Evolutionary conservation across 2,113 vertebrate species (phyloP).

Genomic region (Genyomyrus donnyi): DNA sequence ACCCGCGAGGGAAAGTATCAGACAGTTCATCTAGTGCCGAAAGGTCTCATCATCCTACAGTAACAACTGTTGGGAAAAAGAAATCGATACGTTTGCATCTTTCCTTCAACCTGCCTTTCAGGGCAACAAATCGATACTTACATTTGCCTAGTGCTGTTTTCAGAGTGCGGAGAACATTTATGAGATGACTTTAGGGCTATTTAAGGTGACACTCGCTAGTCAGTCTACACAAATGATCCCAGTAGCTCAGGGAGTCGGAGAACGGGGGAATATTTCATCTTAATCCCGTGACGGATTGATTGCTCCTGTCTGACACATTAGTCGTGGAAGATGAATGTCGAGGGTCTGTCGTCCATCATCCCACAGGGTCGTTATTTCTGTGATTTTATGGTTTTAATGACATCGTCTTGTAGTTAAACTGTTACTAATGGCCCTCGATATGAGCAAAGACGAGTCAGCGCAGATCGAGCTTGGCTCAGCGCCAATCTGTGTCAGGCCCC

Average conservation of each 20-base stretch:
- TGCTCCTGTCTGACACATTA: not conserved
- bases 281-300: not conserved
- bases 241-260: not conserved
- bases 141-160: not conserved
- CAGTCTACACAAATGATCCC: not conserved
- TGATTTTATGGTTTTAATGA: not conserved
- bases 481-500: not conserved
- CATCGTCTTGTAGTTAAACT: not conserved
- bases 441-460: not conserved
- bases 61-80: not conserved
- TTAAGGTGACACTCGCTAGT: constrained; percentile 1
- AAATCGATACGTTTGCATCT: not conserved
- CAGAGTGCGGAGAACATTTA: not conserved
- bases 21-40: not conserved
- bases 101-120: constrained; percentile 1
- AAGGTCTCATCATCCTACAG: not conserved
- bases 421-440: not conserved
- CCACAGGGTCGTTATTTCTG: not conserved
- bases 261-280: not conserved
- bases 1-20: not conserved
- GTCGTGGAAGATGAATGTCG: not conserved
- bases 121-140: not conserved
- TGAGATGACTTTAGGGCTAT: not conserved
- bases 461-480: not conserved
- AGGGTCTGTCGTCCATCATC: not conserved